phyloP scores from a whole-genome alignment of 2,797 vertebrate species.

The Alcedo atthis region DNA sequence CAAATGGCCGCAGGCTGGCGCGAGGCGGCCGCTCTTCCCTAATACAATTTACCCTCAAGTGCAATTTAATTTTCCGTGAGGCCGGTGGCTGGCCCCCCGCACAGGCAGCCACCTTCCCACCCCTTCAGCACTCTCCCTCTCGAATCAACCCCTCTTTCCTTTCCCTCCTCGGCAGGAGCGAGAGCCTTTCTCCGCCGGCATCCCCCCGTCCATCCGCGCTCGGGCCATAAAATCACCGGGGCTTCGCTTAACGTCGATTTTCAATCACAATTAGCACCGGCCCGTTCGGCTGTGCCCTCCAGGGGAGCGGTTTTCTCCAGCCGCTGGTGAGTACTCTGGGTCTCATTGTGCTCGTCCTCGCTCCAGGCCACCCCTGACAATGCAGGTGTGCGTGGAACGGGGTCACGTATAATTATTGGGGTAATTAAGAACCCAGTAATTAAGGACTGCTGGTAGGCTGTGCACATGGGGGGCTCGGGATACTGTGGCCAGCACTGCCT shows the following conservation, averaged over 20 bases:
- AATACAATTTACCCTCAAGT: slow-evolving; percentile 98
- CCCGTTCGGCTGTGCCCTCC: background rate
- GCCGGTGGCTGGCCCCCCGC: slow-evolving; percentile 77
- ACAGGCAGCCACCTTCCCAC: slow-evolving; percentile 57
- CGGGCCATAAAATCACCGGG: background rate
- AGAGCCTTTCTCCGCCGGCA: background rate
- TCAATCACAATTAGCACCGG: background rate
- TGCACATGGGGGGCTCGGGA: fast-evolving
- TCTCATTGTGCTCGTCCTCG: background rate
- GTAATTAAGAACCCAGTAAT: background rate
- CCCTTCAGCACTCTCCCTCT: background rate
- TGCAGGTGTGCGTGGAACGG: background rate
- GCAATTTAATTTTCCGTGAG: slow-evolving; percentile 95
- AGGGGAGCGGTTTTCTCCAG: slow-evolving; percentile 12
- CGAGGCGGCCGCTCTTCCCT: slow-evolving; percentile 91
- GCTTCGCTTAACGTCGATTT: background rate
- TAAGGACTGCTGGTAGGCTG: background rate
- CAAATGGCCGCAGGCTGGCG: slow-evolving; percentile 91
- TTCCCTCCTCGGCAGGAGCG: background rate
- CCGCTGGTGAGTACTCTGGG: slow-evolving; percentile 22
- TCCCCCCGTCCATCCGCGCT: background rate
- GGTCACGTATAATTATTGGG: background rate
- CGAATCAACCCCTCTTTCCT: background rate
- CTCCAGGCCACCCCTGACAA: background rate
- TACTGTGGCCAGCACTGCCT: fast-evolving